Evolutionary conservation across 1,140 invertebrate species (phyloP).

Genomic region (Saxidomus purpurata): DNA sequence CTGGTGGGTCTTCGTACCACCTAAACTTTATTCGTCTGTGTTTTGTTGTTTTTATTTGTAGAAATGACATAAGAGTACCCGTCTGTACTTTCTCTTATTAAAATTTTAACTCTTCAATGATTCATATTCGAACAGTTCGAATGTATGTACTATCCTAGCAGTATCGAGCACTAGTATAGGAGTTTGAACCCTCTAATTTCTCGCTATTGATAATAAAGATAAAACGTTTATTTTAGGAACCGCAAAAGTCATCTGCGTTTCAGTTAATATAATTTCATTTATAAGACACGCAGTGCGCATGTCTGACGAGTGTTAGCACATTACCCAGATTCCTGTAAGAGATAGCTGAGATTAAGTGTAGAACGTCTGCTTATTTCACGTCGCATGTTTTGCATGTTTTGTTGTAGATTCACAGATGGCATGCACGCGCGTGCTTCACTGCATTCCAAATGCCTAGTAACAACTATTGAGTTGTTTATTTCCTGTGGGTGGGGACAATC

Average conservation of each 20-base stretch:
- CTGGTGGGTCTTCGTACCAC: too few relatives aligned
- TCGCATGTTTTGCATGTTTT: constrained; percentile 31
- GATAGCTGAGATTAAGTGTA: constrained; percentile 2
- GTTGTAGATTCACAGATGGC: neutral
- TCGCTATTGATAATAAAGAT: too few relatives aligned
- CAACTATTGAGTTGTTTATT: neutral
- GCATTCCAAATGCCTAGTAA: constrained; percentile 8
- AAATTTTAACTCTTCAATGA: too few relatives aligned
- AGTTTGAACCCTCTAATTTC: too few relatives aligned
- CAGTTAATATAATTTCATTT: constrained; percentile 4
- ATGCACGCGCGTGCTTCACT: neutral
- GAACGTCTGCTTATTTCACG: constrained; percentile 20
- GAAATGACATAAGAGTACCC: too few relatives aligned
- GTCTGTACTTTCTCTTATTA: too few relatives aligned
- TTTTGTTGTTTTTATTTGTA: too few relatives aligned
- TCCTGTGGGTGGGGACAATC: constrained; percentile 25
- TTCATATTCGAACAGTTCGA: too few relatives aligned
- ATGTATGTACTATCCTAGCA: too few relatives aligned
- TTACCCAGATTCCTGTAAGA: neutral
- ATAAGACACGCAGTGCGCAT: neutral
- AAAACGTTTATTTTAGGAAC: neutral
- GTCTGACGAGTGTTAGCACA: constrained; percentile 13
- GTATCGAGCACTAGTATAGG: too few relatives aligned
- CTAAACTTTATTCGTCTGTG: too few relatives aligned
- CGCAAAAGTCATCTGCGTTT: neutral